These are phyloP conservation scores for Meteorus cinctellus DNA, from an alignment of 2,888 invertebrate species.

Conservation along the genomic window DNA sequence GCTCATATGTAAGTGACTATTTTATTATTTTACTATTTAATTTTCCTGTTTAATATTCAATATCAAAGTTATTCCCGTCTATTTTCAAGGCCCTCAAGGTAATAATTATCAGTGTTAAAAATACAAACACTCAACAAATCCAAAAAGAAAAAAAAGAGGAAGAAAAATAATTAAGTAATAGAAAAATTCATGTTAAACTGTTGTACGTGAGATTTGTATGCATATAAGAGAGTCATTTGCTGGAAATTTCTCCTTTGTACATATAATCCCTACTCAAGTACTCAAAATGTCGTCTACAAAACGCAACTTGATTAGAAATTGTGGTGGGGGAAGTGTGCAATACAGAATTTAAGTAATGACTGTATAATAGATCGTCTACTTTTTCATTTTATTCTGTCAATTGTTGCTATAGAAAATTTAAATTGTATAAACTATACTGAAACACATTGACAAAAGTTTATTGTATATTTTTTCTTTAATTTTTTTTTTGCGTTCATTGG, in stretches of 20 bases:
- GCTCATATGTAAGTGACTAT: slow-evolving; percentile 69
- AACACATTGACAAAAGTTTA: slow-evolving; percentile 33
- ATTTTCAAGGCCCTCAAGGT: too few species aligned
- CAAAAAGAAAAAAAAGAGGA: background rate
- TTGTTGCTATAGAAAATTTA: background rate
- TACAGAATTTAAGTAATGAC: background rate
- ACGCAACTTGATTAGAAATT: slow-evolving; percentile 5
- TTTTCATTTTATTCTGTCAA: background rate
- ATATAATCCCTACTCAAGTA: slow-evolving; percentile 41
- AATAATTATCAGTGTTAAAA: too few species aligned
- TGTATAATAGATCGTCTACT: background rate
- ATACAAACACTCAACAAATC: background rate
- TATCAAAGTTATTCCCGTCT: too few species aligned
- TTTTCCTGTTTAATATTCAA: background rate
- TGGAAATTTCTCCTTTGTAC: slow-evolving; percentile 64
- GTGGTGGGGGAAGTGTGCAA: slow-evolving; percentile 29
- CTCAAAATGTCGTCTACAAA: background rate
- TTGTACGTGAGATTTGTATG: background rate
- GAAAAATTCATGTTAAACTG: background rate
- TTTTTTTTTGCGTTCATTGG: background rate
- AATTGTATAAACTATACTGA: background rate
- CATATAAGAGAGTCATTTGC: slow-evolving; percentile 47
- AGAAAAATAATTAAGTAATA: background rate
- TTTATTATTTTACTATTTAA: background rate
- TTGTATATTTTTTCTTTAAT: background rate